These are phyloP conservation scores for Panthera uncia DNA, from an alignment of 2,113 vertebrate genomes.

Conservation along the genomic window DNA sequence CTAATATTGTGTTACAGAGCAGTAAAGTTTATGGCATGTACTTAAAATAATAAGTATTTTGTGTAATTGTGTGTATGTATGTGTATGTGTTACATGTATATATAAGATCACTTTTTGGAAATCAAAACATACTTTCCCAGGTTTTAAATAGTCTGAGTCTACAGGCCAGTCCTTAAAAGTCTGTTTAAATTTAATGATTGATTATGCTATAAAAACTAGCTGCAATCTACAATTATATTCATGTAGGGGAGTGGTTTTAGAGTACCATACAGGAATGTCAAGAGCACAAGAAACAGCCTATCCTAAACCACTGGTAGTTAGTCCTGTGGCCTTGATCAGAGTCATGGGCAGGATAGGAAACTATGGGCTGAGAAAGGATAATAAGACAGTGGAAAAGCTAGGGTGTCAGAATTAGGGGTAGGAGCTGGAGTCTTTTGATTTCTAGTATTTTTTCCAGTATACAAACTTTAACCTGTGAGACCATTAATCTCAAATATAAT, in stretches of 20 bases:
- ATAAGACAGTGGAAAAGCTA: neutral
- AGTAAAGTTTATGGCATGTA: neutral
- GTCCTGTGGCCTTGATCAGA: neutral
- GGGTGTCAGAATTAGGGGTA: neutral
- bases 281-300: neutral
- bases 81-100: neutral
- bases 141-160: neutral
- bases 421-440: neutral
- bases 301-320: neutral
- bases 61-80: neutral
- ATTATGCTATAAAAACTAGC: neutral
- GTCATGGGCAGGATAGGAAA: neutral
- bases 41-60: neutral
- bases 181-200: neutral
- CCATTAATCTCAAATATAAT: neutral
- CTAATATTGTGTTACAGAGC: neutral
- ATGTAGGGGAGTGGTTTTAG: neutral
- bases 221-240: neutral
- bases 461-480: neutral
- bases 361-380: neutral
- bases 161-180: neutral
- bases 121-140: neutral
- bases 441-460: neutral
- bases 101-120: neutral
- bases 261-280: neutral